These are phyloP conservation scores for Phylloscopus trochiloides DNA, from an alignment of 2,113 vertebrate species.

Conservation along the genomic window DNA sequence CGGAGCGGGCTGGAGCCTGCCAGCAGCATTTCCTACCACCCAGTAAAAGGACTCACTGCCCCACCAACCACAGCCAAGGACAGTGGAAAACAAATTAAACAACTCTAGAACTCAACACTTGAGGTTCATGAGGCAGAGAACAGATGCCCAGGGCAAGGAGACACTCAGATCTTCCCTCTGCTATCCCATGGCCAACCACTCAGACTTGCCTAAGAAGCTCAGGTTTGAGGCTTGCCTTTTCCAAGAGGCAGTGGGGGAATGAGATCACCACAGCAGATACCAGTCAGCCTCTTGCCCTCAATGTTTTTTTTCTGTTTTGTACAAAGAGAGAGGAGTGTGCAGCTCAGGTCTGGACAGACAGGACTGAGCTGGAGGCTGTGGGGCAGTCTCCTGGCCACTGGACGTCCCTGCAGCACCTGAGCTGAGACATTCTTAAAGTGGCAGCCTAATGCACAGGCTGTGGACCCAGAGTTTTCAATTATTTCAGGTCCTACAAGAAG, in stretches of 20 bases:
- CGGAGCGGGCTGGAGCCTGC: rapidly evolving
- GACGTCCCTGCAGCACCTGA: neutral
- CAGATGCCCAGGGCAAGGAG: neutral
- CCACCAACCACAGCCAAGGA: neutral
- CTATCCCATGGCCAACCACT: neutral
- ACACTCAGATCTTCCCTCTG: neutral
- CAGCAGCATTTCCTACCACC: neutral
- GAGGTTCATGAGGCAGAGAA: neutral
- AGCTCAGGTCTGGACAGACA: neutral
- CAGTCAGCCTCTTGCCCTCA: neutral
- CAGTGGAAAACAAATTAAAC: neutral
- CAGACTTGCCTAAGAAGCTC: neutral
- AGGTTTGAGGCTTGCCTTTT: neutral
- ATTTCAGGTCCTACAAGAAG: neutral
- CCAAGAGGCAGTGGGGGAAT: neutral
- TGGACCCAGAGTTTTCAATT: neutral
- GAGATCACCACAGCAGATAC: neutral
- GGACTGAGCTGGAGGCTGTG: neutral
- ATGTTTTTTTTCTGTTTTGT: neutral
- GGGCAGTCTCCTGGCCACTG: neutral
- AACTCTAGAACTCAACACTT: neutral
- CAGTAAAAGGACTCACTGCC: neutral
- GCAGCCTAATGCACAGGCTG: neutral
- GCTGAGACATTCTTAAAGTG: neutral
- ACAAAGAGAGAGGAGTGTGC: neutral